Evolutionary conservation across 1,140 invertebrate species (phyloP).

Genomic region (Anadara kagoshimensis): DNA sequence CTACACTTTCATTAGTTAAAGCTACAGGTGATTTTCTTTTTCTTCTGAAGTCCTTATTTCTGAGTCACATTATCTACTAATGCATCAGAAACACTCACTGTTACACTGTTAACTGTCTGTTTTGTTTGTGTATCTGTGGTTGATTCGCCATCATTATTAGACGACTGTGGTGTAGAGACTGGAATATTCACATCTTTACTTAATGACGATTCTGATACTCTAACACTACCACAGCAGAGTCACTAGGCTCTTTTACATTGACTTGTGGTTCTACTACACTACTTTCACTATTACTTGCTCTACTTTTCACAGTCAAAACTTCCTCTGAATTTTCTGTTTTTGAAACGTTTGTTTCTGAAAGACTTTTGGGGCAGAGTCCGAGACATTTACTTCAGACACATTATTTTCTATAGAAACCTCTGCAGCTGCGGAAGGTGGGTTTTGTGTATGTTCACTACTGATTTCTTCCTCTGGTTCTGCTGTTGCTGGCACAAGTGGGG

Average conservation of each 20-base stretch:
- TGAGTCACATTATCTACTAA: too few species aligned
- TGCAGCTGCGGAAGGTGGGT: neutral
- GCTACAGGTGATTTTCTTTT: too few species aligned
- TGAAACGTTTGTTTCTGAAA: neutral
- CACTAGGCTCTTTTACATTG: slow-evolving; percentile 1
- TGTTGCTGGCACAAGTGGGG: neutral
- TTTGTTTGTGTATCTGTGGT: slow-evolving; percentile 20
- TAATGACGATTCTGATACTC: neutral
- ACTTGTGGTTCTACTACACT: neutral
- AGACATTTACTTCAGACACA: neutral
- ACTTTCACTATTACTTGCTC: neutral
- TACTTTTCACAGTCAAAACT: too few species aligned
- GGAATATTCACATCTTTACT: neutral
- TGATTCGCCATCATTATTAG: slow-evolving; percentile 11
- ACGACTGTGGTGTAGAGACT: neutral
- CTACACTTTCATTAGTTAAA: too few species aligned
- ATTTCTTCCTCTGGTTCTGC: slow-evolving; percentile 12
- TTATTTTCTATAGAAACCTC: neutral
- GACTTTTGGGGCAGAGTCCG: neutral
- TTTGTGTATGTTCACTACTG: neutral
- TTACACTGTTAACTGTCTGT: too few species aligned
- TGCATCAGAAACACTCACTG: too few species aligned
- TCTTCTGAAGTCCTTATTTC: too few species aligned
- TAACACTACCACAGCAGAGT: slow-evolving; percentile 8
- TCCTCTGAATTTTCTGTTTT: too few species aligned